Conservation (phyloP, 2,888 invertebrate species). For the Dasysyrphus albostriatus region DNA sequence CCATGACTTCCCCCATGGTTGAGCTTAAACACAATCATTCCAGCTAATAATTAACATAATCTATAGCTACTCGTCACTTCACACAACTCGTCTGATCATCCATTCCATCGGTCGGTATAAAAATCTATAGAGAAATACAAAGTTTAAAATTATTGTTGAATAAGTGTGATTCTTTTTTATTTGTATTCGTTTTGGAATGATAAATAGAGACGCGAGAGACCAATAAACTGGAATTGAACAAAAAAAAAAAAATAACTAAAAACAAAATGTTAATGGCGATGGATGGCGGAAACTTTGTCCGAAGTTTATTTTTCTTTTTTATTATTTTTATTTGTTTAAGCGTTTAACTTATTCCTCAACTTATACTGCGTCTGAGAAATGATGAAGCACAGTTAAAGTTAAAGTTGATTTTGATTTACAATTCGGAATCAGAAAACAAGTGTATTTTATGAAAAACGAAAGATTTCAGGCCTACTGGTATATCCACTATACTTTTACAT, state of each 20-base stretch:
- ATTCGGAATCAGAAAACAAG: background rate
- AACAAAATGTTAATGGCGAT: background rate
- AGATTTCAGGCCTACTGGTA: too few species aligned
- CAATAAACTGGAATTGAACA: background rate
- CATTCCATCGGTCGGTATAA: background rate
- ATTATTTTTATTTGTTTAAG: background rate
- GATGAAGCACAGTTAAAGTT: background rate
- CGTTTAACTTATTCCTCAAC: background rate
- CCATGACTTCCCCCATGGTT: background rate
- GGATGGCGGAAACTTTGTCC: background rate
- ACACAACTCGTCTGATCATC: background rate
- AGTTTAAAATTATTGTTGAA: background rate
- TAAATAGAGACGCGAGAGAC: background rate
- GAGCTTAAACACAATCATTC: background rate
- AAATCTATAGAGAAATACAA: slow-evolving; percentile 7
- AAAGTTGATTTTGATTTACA: background rate
- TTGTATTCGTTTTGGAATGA: slow-evolving; percentile 10
- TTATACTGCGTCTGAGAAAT: background rate
- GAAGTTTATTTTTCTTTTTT: background rate
- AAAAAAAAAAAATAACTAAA: background rate
- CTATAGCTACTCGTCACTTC: background rate
- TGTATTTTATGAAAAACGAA: background rate
- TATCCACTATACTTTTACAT: too few species aligned
- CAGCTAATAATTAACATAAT: slow-evolving; percentile 11
- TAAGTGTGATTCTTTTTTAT: background rate